phyloP scores from a whole-genome alignment of 2,888 invertebrate genomes.

The Crocallis elinguaria region DNA sequence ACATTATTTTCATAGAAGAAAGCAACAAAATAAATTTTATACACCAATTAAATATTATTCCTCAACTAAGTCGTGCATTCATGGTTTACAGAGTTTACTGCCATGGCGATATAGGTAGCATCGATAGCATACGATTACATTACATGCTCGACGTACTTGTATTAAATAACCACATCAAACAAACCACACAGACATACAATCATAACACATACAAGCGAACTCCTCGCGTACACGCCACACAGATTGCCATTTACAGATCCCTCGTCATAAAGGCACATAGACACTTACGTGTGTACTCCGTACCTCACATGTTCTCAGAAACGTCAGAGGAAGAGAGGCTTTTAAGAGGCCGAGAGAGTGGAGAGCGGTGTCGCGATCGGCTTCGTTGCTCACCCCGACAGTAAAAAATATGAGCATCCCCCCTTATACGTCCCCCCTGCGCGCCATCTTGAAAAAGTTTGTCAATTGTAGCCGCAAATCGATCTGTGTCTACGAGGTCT shows the following conservation, averaged over 20 bases:
- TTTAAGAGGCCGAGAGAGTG: conserved; percentile 82
- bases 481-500: conserved; percentile 73
- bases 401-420: conserved; percentile 84
- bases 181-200: conserved; percentile 28
- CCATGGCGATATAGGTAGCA: not conserved
- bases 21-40: no score
- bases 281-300: conserved; percentile 65
- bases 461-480: conserved; percentile 81
- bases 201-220: conserved; percentile 41
- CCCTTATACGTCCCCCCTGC: conserved; percentile 53
- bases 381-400: conserved; percentile 84
- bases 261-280: conserved; percentile 57
- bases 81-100: not conserved
- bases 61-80: no score
- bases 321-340: conserved; percentile 70
- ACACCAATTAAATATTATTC: no score
- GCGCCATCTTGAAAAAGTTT: conserved; percentile 83
- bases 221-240: conserved; percentile 24
- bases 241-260: conserved; percentile 59
- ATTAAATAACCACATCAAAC: conserved; percentile 22
- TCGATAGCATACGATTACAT: not conserved
- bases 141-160: not conserved
- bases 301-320: conserved; percentile 61
- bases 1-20: no score
- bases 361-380: conserved; percentile 83